Conservation (phyloP, 2,797 vertebrate genomes). For the Sciaenops ocellatus region DNA sequence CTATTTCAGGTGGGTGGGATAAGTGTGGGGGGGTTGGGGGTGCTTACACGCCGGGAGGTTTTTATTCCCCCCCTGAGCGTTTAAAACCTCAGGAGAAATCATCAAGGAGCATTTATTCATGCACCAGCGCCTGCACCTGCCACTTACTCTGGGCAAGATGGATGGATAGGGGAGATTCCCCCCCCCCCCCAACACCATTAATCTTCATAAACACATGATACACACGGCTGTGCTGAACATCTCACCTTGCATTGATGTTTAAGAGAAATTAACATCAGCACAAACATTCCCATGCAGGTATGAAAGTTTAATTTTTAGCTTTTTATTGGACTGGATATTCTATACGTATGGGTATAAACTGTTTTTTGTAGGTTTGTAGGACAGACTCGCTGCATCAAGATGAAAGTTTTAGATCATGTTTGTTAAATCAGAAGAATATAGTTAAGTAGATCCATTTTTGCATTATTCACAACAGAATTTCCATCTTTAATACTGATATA, state of each 20-base stretch:
- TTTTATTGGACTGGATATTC: not conserved
- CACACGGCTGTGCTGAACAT: slow-evolving; percentile 51
- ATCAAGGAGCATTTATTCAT: slow-evolving; percentile 77
- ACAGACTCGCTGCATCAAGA: not conserved
- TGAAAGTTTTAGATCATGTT: not conserved
- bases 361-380: not conserved
- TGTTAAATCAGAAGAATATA: not conserved
- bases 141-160: slow-evolving; percentile 71
- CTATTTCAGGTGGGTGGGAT: slow-evolving; percentile 45
- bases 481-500: not conserved
- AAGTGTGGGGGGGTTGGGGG: not conserved
- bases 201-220: slow-evolving; percentile 74
- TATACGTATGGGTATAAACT: not conserved
- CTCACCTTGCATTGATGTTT: slow-evolving; percentile 50
- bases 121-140: slow-evolving; percentile 80
- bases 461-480: not conserved
- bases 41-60: slow-evolving; percentile 1
- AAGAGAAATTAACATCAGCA: not conserved
- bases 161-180: slow-evolving; percentile 72
- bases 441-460: not conserved
- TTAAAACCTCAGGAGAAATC: slow-evolving; percentile 75
- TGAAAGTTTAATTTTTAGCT: not conserved
- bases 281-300: slow-evolving; percentile 22
- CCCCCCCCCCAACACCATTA: slow-evolving; percentile 59
- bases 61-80: slow-evolving; percentile 20